Evolutionary conservation across 2,888 invertebrate genomes (phyloP), one percentile per base, ranked within the genome.

Genomic region (Seira ritae): DNA sequence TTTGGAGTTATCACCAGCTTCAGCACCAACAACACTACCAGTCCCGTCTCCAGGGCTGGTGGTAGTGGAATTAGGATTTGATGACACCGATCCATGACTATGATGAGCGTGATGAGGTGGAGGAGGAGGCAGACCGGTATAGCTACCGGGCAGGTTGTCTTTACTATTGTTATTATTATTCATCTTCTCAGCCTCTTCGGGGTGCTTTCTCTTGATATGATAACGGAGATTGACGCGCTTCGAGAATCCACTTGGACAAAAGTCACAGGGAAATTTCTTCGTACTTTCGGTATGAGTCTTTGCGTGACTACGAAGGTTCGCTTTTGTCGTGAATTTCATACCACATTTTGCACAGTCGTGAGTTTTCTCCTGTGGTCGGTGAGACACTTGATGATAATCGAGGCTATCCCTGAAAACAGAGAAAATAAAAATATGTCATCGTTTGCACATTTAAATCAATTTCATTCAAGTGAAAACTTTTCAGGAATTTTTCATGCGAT

Each of bases 151-250:
- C 0, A 68, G 66, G 68, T 46, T 71, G 31, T 85, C 82, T 19
- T 78, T 84, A 71, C 80, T 75, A 70, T 85, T 87, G 19, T 84
- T 86, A 23, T 86, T 86, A 23, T 84, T 86, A 81, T 85, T 88
- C 82, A 83, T 84, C 22, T 82, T 84, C 66, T 86, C 80, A 55
- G 79, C 84, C 60, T 82, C 82, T 65, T 75, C 85, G n/a, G 89
- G 87, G 68, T 89, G 89, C 84, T 89, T 89, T 71, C 89, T 50
- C 50, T 88, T 88, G 65, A 86, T 85, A 73, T 89, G 89, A 73
- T 87, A 87, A 17, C 88, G 88, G 4, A 88, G 84, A 74, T 89
- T 89, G 55, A 88, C 88, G 72, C 86, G 83, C 68, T 89, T 89
- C 22, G 87, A 85, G 80, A 89, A 89, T 69, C 84, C 86, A 84